phyloP scores from a whole-genome alignment of 2,113 vertebrate genomes.

The Sterrhoptilus dennistouni region DNA sequence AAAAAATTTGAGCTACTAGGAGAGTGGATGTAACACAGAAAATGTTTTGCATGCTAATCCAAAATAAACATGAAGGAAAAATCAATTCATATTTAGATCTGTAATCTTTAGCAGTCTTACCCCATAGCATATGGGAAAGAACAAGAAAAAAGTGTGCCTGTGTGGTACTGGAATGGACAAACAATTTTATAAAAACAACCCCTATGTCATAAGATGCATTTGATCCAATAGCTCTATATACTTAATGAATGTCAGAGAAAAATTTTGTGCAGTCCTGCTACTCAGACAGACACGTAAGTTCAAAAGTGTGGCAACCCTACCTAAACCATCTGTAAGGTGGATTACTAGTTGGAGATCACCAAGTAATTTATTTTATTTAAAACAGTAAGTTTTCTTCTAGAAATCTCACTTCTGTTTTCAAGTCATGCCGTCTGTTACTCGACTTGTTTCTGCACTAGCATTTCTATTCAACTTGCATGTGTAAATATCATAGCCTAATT shows the following conservation, averaged over 20 bases:
- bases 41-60: background rate
- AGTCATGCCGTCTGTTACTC: background rate
- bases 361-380: background rate
- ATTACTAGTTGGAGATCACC: background rate
- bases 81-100: background rate
- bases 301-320: background rate
- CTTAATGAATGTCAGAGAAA: background rate
- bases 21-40: background rate
- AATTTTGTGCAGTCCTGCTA: background rate
- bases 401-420: background rate
- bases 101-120: background rate
- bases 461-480: background rate
- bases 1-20: constrained; percentile 9
- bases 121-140: background rate
- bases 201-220: background rate
- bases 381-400: background rate
- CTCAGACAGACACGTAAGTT: background rate
- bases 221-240: background rate
- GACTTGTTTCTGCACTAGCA: background rate
- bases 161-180: background rate
- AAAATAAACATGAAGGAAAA: constrained; percentile 36
- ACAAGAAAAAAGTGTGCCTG: background rate
- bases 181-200: background rate
- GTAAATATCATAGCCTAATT: background rate
- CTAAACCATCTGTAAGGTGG: background rate